Percentiles rank a stretch among this genome's conserved stretches.
Conservation (phyloP, 2,797 vertebrate genomes). For the Chelon labrosus region DNA sequence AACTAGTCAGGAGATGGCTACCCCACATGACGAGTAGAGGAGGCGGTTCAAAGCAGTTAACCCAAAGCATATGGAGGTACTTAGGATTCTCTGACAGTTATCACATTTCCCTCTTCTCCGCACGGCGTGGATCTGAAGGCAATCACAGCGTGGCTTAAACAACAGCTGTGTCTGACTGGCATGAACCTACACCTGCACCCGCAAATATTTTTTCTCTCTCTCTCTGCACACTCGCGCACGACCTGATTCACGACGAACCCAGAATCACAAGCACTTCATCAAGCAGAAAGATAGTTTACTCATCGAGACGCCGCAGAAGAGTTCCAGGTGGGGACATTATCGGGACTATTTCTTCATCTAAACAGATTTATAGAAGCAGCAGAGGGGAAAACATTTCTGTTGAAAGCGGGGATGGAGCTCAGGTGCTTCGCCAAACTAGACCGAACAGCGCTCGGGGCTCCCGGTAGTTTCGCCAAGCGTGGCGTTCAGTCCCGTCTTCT, state of each 20-base stretch:
- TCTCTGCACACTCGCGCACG: background rate
- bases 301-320: background rate
- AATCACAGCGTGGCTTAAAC: slow-evolving; percentile 14
- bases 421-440: slow-evolving; percentile 7
- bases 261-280: slow-evolving; percentile 24
- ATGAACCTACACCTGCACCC: slow-evolving; percentile 18
- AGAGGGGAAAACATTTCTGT: background rate
- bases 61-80: slow-evolving; percentile 50
- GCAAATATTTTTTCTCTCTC: background rate
- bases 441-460: background rate
- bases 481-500: background rate
- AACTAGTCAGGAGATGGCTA: slow-evolving; percentile 12
- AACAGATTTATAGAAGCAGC: background rate
- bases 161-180: slow-evolving; percentile 22
- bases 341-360: slow-evolving; percentile 21
- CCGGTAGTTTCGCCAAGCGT: background rate
- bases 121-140: background rate
- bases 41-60: slow-evolving; percentile 21
- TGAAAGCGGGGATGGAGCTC: slow-evolving; percentile 4
- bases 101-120: slow-evolving; percentile 11
- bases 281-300: slow-evolving; percentile 18
- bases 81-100: slow-evolving; percentile 38
- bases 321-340: slow-evolving; percentile 38
- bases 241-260: background rate
- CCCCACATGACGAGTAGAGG: slow-evolving; percentile 37